A percentile compares a stretch with the other conserved stretches of the same genome.
These are phyloP conservation scores for Campaea margaritaria DNA, from an alignment of 2,888 invertebrate species.

Conservation along the genomic window DNA sequence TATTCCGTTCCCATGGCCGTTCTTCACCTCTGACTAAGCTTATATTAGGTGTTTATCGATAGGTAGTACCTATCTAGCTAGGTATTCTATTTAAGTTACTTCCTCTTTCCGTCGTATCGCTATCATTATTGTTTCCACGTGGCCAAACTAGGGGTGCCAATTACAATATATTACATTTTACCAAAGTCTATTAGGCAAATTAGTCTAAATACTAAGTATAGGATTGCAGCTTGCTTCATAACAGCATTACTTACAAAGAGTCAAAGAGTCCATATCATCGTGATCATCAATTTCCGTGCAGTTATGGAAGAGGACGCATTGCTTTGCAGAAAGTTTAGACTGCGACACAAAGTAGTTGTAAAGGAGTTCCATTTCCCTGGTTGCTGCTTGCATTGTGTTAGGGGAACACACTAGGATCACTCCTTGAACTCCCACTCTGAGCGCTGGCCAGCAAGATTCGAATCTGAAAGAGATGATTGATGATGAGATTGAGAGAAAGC, in stretches of 20 bases:
- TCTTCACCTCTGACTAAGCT: no score
- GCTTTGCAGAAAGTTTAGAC: slow-evolving; percentile 86
- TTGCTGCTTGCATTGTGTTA: slow-evolving; percentile 76
- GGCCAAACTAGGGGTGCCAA: no score
- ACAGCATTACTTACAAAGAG: slow-evolving; percentile 85
- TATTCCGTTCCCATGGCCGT: no score
- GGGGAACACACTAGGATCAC: slow-evolving; percentile 88
- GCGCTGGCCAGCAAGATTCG: slow-evolving; percentile 91
- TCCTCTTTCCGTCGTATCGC: no score
- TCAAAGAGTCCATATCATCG: slow-evolving; percentile 74
- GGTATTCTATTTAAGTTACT: no score
- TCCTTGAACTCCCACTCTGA: slow-evolving; percentile 88
- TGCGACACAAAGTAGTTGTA: slow-evolving; percentile 89
- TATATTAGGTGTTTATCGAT: no score
- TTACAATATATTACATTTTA: neutral
- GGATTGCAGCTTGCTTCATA: no score
- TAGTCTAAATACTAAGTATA: no score
- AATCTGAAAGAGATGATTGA: slow-evolving; percentile 76
- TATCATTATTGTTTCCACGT: no score
- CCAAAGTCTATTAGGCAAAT: neutral
- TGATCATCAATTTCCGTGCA: slow-evolving; percentile 71
- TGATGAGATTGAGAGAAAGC: no score
- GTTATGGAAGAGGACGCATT: slow-evolving; percentile 87
- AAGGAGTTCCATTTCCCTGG: slow-evolving; percentile 86
- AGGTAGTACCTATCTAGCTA: no score